phyloP scores from a whole-genome alignment of 1,140 invertebrate species.

The Planococcus citri region DNA sequence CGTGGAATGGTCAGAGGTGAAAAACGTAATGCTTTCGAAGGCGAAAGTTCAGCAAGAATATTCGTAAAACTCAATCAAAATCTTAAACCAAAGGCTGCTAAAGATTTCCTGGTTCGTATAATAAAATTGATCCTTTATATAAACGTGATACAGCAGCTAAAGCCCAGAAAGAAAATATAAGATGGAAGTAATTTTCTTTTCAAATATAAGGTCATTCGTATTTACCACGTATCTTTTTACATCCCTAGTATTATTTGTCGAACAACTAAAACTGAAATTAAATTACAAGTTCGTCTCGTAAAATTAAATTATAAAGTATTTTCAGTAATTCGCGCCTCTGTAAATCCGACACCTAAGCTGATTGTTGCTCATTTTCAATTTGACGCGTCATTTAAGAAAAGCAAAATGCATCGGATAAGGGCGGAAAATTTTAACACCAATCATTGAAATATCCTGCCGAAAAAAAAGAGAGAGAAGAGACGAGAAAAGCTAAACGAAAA shows the following conservation, averaged over 20 bases:
- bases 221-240: background rate
- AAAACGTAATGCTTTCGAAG: background rate
- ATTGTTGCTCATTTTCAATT: background rate
- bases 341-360: background rate
- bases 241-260: background rate
- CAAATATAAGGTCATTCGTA: background rate
- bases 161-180: background rate
- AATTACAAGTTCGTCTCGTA: background rate
- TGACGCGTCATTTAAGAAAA: background rate
- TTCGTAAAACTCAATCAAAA: background rate
- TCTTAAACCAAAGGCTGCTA: background rate
- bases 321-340: no score
- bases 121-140: no score
- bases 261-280: background rate
- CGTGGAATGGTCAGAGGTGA: background rate
- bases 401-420: no score
- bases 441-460: no score
- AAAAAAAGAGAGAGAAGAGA: no score
- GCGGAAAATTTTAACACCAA: no score
- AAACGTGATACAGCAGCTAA: background rate
- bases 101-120: background rate
- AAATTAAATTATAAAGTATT: background rate
- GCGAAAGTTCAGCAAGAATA: background rate
- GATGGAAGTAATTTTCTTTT: no score
- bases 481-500: no score